Evolutionary conservation across 2,888 invertebrate genomes (phyloP).

Genomic region (Drosophila tanythrix): DNA sequence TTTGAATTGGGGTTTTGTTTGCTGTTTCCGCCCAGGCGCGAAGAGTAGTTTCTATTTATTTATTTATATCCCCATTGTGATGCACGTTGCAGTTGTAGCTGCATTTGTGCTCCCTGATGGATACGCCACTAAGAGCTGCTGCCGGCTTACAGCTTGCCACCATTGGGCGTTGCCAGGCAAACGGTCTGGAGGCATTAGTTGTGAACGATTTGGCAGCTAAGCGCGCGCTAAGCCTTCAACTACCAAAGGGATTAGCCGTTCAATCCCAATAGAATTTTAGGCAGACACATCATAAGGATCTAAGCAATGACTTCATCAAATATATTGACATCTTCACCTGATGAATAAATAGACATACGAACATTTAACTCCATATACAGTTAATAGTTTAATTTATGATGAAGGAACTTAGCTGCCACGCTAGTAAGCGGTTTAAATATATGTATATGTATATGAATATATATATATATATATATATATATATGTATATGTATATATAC

Average conservation of each 20-base stretch:
- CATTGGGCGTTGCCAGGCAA: constrained; percentile 17
- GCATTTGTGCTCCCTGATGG: constrained; percentile 7
- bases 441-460: no score
- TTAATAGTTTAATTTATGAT: background rate
- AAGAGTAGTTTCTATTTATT: constrained; percentile 77
- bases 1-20: constrained; percentile 46
- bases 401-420: background rate
- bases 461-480: background rate
- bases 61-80: constrained; percentile 72
- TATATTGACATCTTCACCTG: background rate
- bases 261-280: constrained; percentile 33
- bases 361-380: background rate
- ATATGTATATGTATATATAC: background rate
- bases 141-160: constrained; percentile 1
- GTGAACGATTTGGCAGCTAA: constrained; percentile 61
- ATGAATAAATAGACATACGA: background rate
- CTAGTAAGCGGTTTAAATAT: background rate
- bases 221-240: constrained; percentile 55
- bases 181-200: constrained; percentile 31
- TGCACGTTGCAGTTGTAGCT: constrained; percentile 34
- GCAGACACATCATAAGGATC: background rate
- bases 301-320: background rate
- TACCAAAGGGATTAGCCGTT: constrained; percentile 51
- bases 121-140: constrained; percentile 2
- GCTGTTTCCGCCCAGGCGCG: constrained; percentile 65